A percentile compares a stretch with the other conserved stretches of the same genome.
These are phyloP conservation scores for Vulpes ferrilata DNA, from an alignment of 2,113 vertebrate species.

Conservation along the genomic window DNA sequence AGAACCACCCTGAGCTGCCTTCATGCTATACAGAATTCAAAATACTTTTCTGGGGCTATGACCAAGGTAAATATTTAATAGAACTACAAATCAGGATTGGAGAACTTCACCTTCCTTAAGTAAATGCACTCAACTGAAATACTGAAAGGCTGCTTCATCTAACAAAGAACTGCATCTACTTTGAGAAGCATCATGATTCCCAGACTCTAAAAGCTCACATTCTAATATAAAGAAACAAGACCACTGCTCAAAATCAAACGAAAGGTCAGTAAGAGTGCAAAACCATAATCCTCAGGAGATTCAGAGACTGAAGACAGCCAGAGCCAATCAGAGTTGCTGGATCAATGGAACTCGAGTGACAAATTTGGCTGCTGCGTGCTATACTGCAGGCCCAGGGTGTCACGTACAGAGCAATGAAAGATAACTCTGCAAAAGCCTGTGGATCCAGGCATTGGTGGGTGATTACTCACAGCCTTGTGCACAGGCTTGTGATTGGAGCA, in stretches of 20 bases:
- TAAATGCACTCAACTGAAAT: constrained; percentile 38
- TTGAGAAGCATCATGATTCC: background rate
- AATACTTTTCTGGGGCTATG: background rate
- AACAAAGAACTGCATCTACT: constrained; percentile 46
- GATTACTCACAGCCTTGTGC: background rate
- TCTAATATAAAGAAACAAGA: background rate
- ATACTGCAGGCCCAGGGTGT: background rate
- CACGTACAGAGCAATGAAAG: background rate
- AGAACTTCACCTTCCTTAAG: constrained; percentile 46
- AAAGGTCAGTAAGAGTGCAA: background rate
- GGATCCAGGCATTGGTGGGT: background rate
- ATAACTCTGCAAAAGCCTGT: background rate
- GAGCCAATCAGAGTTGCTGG: background rate
- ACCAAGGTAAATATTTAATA: constrained; percentile 42
- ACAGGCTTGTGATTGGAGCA: background rate
- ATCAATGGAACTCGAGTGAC: constrained; percentile 25
- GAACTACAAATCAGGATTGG: background rate
- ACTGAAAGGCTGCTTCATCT: background rate
- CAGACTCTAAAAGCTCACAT: background rate
- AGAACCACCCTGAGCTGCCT: background rate
- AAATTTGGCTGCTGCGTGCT: background rate
- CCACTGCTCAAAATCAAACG: background rate
- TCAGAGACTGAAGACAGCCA: background rate
- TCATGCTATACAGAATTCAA: constrained; percentile 15
- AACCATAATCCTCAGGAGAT: background rate